Evolutionary conservation across 2,797 vertebrate species (phyloP), one percentile per base, ranked within the genome.

Genomic region (Pangasius djambal): DNA sequence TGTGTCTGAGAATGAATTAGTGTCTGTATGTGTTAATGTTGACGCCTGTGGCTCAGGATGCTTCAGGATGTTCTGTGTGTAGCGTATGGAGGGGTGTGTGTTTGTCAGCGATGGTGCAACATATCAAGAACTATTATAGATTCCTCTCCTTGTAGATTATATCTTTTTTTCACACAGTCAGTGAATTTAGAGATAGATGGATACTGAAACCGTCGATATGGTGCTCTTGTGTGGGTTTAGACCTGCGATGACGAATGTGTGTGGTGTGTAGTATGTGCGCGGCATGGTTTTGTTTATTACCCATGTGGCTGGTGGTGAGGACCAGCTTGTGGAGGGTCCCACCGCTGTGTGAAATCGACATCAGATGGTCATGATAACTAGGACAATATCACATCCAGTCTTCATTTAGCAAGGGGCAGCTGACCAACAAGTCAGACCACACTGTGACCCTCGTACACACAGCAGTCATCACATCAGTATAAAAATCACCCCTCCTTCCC

Each of bases 391-490:
- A 92, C 94, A 93, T 94, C 92, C 94, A 93, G 94, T 93, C 94
- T 94, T 93, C 92, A 91, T 93, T 92, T 92, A 93, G 92, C 89
- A 65, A 90, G 92, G 92, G 92, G 91, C 91, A 83, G 92, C 92
- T 92, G 94, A 95, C 95, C 95, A 92, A 89, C 74, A 90, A 93
- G 92, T 93, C 93, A 90, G 91, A 92, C 93, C 92, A 90, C 89
- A 90, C 86, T 83, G 55, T 79, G 79, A 91, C 86, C 92, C 91
- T 77, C 87, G 82, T 91, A 93, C 93, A 93, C 93, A 93, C 94
- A 95, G 94, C 95, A 95, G 95, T 94, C 94, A 94, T 89, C 93
- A 93, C 95, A 94, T 94, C 85, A 89, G 89, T 91, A 92, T 90
- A 85, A 90, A 92, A 92, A 83, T 87, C 92, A 91, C 87, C 90